Conservation (phyloP, 2,113 vertebrate species). For the Ophiodon elongatus region DNA sequence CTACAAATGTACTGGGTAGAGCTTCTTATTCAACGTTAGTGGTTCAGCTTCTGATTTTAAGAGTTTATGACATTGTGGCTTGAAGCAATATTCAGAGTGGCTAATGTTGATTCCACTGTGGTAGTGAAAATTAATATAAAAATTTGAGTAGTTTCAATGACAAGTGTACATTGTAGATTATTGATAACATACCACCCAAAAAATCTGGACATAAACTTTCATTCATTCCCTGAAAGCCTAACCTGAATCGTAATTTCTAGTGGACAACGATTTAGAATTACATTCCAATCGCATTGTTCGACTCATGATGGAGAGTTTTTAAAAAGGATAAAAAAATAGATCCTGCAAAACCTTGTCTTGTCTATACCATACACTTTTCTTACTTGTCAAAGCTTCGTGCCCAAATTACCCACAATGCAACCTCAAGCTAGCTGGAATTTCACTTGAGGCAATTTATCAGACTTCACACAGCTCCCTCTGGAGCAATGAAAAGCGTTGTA, state of each 20-base stretch:
- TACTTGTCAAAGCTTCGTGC: background rate
- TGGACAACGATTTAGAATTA: background rate
- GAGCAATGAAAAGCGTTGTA: background rate
- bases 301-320: background rate
- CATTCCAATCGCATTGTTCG: background rate
- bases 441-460: background rate
- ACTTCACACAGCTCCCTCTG: background rate
- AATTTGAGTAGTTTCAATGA: background rate
- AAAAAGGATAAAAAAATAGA: background rate
- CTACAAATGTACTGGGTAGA: background rate
- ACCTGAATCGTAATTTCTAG: background rate
- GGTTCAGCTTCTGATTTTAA: slow-evolving; percentile 9
- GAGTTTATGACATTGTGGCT: background rate
- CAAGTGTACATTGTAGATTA: background rate
- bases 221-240: background rate
- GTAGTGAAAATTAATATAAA: background rate
- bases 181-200: background rate
- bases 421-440: background rate
- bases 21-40: background rate
- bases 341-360: background rate
- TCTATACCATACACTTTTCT: background rate
- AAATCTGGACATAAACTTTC: background rate
- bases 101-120: background rate
- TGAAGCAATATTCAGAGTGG: background rate
- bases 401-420: background rate